Evolutionary conservation across 2,113 vertebrate genomes (phyloP), one percentile per base, ranked within the genome.

Genomic region (Tor tambroides): DNA sequence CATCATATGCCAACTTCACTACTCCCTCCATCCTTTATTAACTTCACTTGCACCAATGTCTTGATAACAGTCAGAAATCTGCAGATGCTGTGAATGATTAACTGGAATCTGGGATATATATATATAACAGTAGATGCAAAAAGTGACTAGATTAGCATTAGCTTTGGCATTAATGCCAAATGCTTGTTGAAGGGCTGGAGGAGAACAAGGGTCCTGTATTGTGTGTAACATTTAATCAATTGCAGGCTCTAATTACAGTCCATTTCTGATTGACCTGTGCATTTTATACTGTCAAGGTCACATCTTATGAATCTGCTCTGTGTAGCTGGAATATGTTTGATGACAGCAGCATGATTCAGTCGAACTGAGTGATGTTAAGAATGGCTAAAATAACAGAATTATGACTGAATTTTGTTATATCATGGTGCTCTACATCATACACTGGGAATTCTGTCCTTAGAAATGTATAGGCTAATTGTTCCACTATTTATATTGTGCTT

Each of bases 371-470:
- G 43, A 46, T 12, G 11, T n/a, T 56, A 21, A 80, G 67, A 4
- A 72, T 75, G 12, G 23, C 21, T 41, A 5, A 15, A 79, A 7
- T 83, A 30, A 72, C 51, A 41, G 32, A 43, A 38, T 41, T n/a
- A 11, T 77, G 59, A 76, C 26, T n/a, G 19, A 41, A 30, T 56
- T 32, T 82, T 67, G 30, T 82, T 30, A 4, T 51, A 41, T 3
- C 51, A 35, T 74, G 82, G 82, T 84, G 75, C 75, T 86, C 85
- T 84, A 84, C 89, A 90, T 92, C 88, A 80, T 91, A 92, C 91
- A 92, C 92, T 93, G 92, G 91, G 84, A 90, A 90, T 80, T 93
- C 38, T 43, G 81, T 86, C 89, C 84, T 81, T 88, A 88, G 89
- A 89, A 89, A 90, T 86, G 65, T 65, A 59, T 63, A 59, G 28